A percentile compares a stretch with the other conserved stretches of the same genome.
These are phyloP conservation scores for Actinostola sp. DNA, from an alignment of 92 coral and sea anemone species.

Conservation along the genomic window DNA sequence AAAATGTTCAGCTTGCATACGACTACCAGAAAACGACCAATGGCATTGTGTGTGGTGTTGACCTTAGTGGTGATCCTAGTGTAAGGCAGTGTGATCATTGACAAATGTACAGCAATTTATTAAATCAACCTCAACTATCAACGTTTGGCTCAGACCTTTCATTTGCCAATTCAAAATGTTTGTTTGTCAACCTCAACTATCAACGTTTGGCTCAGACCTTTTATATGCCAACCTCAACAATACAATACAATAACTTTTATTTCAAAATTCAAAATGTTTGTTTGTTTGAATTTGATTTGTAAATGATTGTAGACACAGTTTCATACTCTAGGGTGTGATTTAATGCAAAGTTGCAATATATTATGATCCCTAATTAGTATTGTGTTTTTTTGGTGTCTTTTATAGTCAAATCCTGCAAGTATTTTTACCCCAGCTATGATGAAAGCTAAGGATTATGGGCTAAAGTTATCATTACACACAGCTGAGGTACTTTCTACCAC, in stretches of 20 bases:
- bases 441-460: slow-evolving; percentile 75
- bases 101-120: background rate
- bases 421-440: slow-evolving; percentile 79
- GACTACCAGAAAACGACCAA: slow-evolving; percentile 38
- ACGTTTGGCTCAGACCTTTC: no score
- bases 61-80: slow-evolving; percentile 86
- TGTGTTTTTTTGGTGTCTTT: background rate
- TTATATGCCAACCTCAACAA: no score
- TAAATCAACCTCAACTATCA: background rate
- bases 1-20: slow-evolving; percentile 77
- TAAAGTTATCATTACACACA: slow-evolving; percentile 80
- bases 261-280: no score
- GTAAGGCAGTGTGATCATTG: slow-evolving; percentile 50
- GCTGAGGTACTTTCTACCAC: slow-evolving; percentile 70
- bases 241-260: no score
- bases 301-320: no score
- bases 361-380: no score
- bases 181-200: no score
- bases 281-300: no score
- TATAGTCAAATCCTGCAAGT: slow-evolving; percentile 61
- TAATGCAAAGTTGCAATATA: no score
- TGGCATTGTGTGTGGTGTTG: slow-evolving; percentile 74
- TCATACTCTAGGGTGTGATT: no score
- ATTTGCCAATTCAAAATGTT: no score
- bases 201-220: no score